A percentile compares a stretch with the other conserved stretches of the same genome.
Evolutionary conservation across 2,797 vertebrate genomes (phyloP).

Genomic region (Urocyon cinereoargenteus): DNA sequence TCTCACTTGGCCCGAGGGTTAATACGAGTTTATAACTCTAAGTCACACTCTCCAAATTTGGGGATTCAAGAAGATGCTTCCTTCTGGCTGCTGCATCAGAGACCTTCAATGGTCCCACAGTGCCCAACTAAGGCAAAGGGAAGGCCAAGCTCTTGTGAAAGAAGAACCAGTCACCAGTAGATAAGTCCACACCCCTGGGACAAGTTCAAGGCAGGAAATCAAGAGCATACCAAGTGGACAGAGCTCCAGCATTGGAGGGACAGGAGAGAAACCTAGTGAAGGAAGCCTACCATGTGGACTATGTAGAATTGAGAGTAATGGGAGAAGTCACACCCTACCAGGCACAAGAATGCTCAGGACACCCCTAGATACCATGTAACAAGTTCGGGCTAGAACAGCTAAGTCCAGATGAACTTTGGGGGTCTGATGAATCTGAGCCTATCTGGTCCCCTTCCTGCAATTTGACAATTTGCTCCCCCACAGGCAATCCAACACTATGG

Average conservation of each 20-base stretch:
- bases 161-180: not conserved
- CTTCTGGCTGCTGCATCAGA: not conserved
- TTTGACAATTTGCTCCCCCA: not conserved
- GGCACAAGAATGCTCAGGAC: not conserved
- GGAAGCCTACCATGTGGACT: not conserved
- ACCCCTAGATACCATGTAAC: not conserved
- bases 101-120: not conserved
- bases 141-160: constrained; percentile 45
- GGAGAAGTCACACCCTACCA: not conserved
- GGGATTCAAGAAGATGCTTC: not conserved
- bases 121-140: not conserved
- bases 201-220: constrained; percentile 16
- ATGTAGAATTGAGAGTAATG: not conserved
- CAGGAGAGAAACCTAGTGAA: constrained; percentile 35
- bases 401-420: not conserved
- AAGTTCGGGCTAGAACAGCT: constrained; percentile 13
- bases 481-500: not conserved
- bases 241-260: not conserved
- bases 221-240: not conserved
- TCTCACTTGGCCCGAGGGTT: not conserved
- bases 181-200: not conserved
- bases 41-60: not conserved
- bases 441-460: constrained; percentile 18
- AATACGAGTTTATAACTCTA: not conserved
- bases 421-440: constrained; percentile 13